Evolutionary conservation across 2,797 vertebrate genomes (phyloP).

Genomic region (Chlorospingus flavigularis): DNA sequence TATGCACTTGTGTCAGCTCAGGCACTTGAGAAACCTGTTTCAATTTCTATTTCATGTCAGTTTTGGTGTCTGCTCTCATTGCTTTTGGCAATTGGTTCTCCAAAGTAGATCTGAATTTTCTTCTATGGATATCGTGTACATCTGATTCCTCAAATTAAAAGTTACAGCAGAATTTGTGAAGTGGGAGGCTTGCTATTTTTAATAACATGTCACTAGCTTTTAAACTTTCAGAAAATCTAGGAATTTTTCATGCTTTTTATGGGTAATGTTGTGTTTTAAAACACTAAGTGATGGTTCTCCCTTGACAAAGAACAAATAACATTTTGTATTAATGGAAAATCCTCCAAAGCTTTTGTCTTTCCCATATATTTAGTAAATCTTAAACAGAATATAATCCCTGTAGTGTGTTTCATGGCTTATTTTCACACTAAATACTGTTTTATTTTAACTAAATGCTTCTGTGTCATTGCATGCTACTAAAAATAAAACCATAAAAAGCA

Average conservation of each 20-base stretch:
- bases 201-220: not conserved
- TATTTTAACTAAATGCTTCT: constrained; percentile 59
- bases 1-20: not conserved
- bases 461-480: constrained; percentile 16
- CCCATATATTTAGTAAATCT: constrained; percentile 40
- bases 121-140: not conserved
- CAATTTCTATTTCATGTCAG: not conserved
- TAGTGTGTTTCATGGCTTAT: constrained; percentile 38
- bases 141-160: not conserved
- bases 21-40: not conserved
- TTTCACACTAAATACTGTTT: constrained; percentile 44
- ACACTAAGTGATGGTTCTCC: not conserved
- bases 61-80: not conserved
- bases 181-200: not conserved
- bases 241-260: constrained; percentile 29
- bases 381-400: constrained; percentile 30
- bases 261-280: constrained; percentile 30
- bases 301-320: constrained; percentile 24
- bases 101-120: not conserved
- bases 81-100: not conserved
- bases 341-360: constrained; percentile 8
- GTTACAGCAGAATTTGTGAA: not conserved
- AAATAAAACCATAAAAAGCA: constrained; percentile 31
- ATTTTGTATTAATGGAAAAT: constrained; percentile 52
- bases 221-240: not conserved